Evolutionary conservation across 2,888 invertebrate genomes (phyloP), one percentile per base, ranked within the genome.

Genomic region (Sarcophaga caerulescens): DNA sequence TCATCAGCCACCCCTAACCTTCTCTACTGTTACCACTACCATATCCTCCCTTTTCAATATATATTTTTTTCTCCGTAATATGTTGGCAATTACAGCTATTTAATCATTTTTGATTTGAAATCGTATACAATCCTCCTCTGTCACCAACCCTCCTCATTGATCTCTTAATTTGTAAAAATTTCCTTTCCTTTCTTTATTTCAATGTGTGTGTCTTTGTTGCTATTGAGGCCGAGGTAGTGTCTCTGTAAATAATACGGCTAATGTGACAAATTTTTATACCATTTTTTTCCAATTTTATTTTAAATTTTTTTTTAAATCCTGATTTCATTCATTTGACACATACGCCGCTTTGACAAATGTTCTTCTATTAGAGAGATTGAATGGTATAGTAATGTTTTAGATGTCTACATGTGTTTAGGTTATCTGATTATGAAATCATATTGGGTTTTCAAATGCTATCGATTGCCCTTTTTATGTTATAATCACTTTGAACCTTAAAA

Each of bases 201-300:
- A 10, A 35, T 35, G 35, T 35, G 35, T 80, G 21, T 59, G 3
- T 23, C 63, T 60, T 73, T 69, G 62, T 52, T 74, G 59, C 52
- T 63, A n/a, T 44, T 73, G 57, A 60, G 19, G 19, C 66, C 17
- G 76, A 63, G 63, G 65, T 62, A 59, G 45, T 74, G 25, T 68
- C 65, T 62, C 45, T 75, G 35, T 63, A 68, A 63, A 62, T 75
- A 68, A 78, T 84, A 71, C 60, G 45, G 66, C 81, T 86, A 86
- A 86, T 86, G 84, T 84, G 86, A 86, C 86, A 86, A 86, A 86
- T 81, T 80, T 86, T 81, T 81, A 69, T 77, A 78, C 78, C 47
- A 66, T 70, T 63, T 52, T 82, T 25, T 70, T 25, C 4, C 8
- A 14, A 35, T 19, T 70, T 70, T n/a, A 62, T 19, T 23, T 35